These are phyloP conservation scores for Cassiopea andromeda DNA, from an alignment of 30 jellyfish, hydroid and myxozoan genomes.

Conservation along the genomic window DNA sequence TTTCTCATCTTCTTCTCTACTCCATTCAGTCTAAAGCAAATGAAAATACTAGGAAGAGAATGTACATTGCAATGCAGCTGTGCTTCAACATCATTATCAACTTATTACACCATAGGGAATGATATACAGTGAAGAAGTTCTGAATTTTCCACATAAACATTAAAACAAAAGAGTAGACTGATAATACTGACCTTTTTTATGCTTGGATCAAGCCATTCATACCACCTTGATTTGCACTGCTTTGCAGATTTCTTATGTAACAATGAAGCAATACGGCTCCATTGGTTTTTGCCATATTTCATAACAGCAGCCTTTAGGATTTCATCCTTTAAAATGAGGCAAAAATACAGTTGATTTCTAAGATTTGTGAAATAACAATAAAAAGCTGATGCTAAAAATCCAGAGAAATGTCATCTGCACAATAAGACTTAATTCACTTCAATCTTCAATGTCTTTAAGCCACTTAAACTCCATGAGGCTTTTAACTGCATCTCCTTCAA, in stretches of 20 bases:
- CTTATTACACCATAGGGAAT: no score
- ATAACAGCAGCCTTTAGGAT: slow-evolving; percentile 99
- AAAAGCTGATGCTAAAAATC: no score
- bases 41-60: background rate
- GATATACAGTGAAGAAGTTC: background rate
- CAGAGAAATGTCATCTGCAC: no score
- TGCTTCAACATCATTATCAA: no score
- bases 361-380: no score
- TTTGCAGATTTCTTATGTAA: slow-evolving; percentile 96
- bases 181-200: slow-evolving; percentile 82
- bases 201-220: slow-evolving; percentile 99
- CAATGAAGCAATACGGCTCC: slow-evolving; percentile 99
- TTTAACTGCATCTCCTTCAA: no score
- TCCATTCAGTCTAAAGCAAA: slow-evolving; percentile 95
- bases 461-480: no score
- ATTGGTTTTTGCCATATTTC: slow-evolving; percentile 99
- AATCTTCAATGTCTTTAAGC: no score
- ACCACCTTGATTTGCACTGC: slow-evolving; percentile 99
- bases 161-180: background rate
- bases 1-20: slow-evolving; percentile 99
- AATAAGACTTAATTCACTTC: no score
- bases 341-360: background rate
- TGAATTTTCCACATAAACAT: background rate
- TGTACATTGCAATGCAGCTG: background rate
- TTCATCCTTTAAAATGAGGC: slow-evolving; percentile 80